Percentiles rank a stretch among this genome's conserved stretches.
These are phyloP conservation scores for Anser brachyrhynchus DNA, from an alignment of 2,113 vertebrate species.

Conservation along the genomic window DNA sequence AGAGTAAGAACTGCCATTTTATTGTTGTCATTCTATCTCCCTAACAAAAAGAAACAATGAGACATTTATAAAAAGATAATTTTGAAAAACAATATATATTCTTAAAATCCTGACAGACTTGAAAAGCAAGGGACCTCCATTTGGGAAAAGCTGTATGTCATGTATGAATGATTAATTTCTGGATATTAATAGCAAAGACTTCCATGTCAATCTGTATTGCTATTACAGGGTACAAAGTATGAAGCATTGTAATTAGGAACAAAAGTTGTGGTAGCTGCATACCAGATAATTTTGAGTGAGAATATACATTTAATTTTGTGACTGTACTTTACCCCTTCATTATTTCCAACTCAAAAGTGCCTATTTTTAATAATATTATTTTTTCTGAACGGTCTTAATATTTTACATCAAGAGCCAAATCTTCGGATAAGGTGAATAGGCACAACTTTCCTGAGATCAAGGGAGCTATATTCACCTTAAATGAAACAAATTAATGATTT, in stretches of 20 bases:
- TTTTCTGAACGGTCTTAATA: background rate
- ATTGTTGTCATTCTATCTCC: background rate
- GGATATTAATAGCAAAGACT: background rate
- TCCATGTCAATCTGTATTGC: background rate
- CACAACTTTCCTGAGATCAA: background rate
- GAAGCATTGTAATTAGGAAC: background rate
- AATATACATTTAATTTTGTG: background rate
- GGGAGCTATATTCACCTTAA: background rate
- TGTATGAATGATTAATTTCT: background rate
- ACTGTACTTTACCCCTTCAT: background rate
- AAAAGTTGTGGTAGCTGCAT: background rate
- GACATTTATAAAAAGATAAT: background rate
- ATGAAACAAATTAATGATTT: background rate
- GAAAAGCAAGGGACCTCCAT: background rate
- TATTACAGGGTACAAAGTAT: background rate
- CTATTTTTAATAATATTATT: background rate
- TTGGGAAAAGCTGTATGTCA: background rate
- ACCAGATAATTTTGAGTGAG: background rate
- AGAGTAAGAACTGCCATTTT: background rate
- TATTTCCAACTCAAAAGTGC: background rate
- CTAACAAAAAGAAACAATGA: background rate
- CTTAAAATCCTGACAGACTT: background rate
- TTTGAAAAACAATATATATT: background rate
- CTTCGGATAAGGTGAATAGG: background rate
- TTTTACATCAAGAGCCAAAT: background rate